Base-by-base conservation (phyloP, 2,888 invertebrate species). In the Drosophila algonquin region DNA sequence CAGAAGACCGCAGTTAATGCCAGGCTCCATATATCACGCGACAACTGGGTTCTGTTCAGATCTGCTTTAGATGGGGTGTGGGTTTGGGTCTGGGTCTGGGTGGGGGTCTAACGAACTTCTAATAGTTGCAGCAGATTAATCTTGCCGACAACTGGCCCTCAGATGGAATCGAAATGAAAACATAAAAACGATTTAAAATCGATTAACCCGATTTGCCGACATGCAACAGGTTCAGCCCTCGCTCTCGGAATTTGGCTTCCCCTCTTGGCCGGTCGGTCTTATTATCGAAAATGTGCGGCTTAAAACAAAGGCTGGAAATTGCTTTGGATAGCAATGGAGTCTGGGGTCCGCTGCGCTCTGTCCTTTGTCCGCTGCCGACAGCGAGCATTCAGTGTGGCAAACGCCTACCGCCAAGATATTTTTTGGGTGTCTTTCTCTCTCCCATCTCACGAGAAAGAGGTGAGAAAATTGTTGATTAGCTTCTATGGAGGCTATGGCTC, bases 401-500 rank as follows among this genome's bases (percentile, higher is more conserved):
- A 91, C 91, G 90, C 90, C 90, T 87, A 89, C 91, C 89, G 87
- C 80, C 78, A 86, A 80, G 73, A 63, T 72, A 63, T 48, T 14
- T 24, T 51, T 35, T 21, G 21, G 24, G 5, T 24, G 1, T 4
- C 0, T 24, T 24, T 24, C 47, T 32, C 18, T 56, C 35, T 52
- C 27, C 54, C 67, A 73, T 79, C 77, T 74, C 80, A 83, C 89
- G 84, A 90, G 90, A 90, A 91, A 90, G 91, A 91, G 91, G 91
- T 91, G 90, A 90, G 91, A 90, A 91, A 91, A 91, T 91, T 91
- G 89, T 91, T 91, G 91, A 90, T 90, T 91, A 91, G 90, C 90
- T 90, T 90, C 91, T 89, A 90, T 87, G 91, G 91, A 89, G 90
- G 61, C 63, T 63, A 30, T n/a, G 51, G 30, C 46, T 51, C 21